Percentiles rank a stretch among this genome's conserved stretches.
Conservation (phyloP, 2,113 vertebrate species). For the Aspiorhynchus laticeps region DNA sequence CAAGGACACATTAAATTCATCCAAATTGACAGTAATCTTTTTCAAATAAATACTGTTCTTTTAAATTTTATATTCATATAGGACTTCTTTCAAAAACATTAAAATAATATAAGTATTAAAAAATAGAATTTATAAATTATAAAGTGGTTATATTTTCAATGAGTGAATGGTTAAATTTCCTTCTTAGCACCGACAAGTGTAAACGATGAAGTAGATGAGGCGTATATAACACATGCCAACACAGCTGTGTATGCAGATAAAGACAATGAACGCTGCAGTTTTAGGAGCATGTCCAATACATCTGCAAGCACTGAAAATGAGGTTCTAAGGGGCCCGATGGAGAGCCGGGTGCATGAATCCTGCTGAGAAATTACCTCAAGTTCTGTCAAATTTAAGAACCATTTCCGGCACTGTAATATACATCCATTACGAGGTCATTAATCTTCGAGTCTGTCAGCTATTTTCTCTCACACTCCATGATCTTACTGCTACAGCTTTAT, state of each 20-base stretch:
- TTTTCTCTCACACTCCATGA: constrained; percentile 1
- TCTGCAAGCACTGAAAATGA: not conserved
- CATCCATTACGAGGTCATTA: constrained; percentile 31
- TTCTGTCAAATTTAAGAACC: not conserved
- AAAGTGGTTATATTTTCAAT: not conserved
- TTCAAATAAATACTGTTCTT: not conserved
- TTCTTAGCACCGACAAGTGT: not conserved
- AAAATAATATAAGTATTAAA: not conserved
- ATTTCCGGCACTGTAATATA: constrained; percentile 17
- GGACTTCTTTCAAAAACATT: not conserved
- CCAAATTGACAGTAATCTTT: not conserved
- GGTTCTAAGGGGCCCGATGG: constrained; percentile 5
- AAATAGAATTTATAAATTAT: not conserved
- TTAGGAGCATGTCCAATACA: not conserved
- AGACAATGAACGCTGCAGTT: not conserved
- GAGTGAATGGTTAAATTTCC: not conserved
- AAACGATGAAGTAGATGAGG: not conserved
- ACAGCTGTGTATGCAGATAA: not conserved
- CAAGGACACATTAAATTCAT: not conserved
- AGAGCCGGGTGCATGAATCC: not conserved
- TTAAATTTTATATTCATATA: not conserved
- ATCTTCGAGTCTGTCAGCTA: constrained; percentile 10
- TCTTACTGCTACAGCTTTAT: not conserved
- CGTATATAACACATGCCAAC: not conserved
- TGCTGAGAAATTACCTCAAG: not conserved